Evolutionary conservation across 2,797 vertebrate genomes (phyloP).

Genomic region (Tangara arthus): DNA sequence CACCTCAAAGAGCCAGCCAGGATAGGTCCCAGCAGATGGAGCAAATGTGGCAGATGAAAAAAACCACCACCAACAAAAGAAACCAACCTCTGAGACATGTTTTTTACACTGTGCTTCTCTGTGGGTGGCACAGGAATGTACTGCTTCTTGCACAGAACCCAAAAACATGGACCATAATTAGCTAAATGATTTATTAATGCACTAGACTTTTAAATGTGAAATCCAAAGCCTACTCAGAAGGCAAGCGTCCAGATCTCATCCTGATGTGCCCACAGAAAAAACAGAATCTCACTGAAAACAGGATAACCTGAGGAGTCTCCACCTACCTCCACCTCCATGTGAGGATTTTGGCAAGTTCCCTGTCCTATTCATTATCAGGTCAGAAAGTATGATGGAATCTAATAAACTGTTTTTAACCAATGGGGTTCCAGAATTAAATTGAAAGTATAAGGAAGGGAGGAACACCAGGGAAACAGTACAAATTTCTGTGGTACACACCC

Average conservation of each 20-base stretch:
- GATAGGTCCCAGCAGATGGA: neutral
- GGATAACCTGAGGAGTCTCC: neutral
- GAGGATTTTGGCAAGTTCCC: neutral
- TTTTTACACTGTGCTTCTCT: neutral
- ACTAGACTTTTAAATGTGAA: constrained; percentile 1
- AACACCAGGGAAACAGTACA: neutral
- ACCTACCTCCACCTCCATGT: neutral
- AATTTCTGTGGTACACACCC: neutral
- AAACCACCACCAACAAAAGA: neutral
- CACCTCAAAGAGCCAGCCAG: neutral
- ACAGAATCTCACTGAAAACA: neutral
- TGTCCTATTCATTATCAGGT: neutral
- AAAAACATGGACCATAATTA: neutral
- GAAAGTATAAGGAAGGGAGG: neutral
- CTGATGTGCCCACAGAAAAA: neutral
- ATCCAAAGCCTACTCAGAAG: neutral
- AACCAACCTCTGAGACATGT: neutral
- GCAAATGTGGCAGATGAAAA: neutral
- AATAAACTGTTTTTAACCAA: neutral
- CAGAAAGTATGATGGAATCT: neutral
- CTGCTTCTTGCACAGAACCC: neutral
- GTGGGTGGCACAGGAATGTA: neutral
- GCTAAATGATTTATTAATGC: neutral
- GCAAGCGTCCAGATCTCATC: neutral
- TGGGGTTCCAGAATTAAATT: neutral